A percentile compares a stretch with the other conserved stretches of the same genome.
phyloP scores from a whole-genome alignment of 2,113 vertebrate genomes.

The Ailurus styani region DNA sequence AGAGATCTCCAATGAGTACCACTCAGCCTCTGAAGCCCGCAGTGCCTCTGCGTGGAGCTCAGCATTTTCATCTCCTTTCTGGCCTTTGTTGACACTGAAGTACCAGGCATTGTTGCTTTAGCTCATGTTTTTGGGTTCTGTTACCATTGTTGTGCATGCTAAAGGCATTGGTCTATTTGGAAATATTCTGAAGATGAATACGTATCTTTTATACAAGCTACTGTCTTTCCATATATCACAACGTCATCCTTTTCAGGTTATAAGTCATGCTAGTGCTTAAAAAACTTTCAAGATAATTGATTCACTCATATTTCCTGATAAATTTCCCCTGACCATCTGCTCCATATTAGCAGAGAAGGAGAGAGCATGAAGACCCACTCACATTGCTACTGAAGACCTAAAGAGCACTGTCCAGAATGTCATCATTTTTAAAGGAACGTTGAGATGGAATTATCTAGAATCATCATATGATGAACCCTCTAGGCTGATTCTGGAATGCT shows the following conservation, averaged over 20 bases:
- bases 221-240: not conserved
- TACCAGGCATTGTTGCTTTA: not conserved
- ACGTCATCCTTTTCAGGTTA: not conserved
- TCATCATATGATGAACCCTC: not conserved
- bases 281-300: conserved; percentile 16
- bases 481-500: not conserved
- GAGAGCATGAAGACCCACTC: not conserved
- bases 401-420: not conserved
- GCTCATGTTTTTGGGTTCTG: not conserved
- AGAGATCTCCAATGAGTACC: not conserved
- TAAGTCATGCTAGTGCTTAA: not conserved
- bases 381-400: not conserved
- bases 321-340: not conserved
- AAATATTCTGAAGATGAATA: not conserved
- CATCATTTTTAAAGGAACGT: not conserved
- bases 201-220: not conserved
- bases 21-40: not conserved
- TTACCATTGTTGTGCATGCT: not conserved
- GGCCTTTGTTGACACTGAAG: not conserved
- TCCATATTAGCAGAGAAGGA: not conserved
- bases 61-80: not conserved
- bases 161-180: not conserved
- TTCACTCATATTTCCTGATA: not conserved
- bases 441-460: not conserved
- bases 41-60: not conserved